Evolutionary conservation across 1,140 invertebrate species (phyloP), one percentile per base, ranked within the genome.

Genomic region (Ctenoplectra terminalis): DNA sequence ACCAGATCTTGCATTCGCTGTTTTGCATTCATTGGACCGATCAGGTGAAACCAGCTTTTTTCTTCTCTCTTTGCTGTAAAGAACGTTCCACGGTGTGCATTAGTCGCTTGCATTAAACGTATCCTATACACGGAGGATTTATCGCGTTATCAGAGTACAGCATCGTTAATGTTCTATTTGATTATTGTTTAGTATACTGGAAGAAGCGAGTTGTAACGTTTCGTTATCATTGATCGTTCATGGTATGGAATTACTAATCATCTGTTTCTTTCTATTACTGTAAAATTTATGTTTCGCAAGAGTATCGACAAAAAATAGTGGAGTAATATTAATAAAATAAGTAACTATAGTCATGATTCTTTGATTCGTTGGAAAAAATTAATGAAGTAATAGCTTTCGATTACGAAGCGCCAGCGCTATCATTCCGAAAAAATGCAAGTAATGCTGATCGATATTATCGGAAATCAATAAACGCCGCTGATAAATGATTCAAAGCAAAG

Each of bases 361-460:
- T n/a, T n/a, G n/a, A n/a, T n/a, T n/a, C n/a, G n/a, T n/a, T n/a
- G n/a, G n/a, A 20, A 29, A 66, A 43, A 20, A 15, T 26, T 20
- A 31, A 50, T 4, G 1, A 75, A 83, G 26, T 63, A 15, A 26
- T 13, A n/a, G 0, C 5, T 26, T 4, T 46, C 2, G 46, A 56
- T 58, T 58, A 58, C 3, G 20, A 48, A 58, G 82, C 60, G 84
- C 82, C 77, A 52, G 82, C 34, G 75, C 83, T 56, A 85, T 60
- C 50, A 50, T 37, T 15, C 20, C 7, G 26, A n/a, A 76, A 29
- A 50, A 74, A 43, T 48, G 23, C 20, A 8, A 37, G 67, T 70
- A 86, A 77, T 70, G 31, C 23, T 72, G 43, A 29, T 40, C 54
- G 64, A 83, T 75, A 71, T 87, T 79, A 86, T 86, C 74, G 34